Percentiles rank a stretch among this genome's conserved stretches.
Conservation (phyloP, 2,888 invertebrate genomes). For the Pollenia labialis region DNA sequence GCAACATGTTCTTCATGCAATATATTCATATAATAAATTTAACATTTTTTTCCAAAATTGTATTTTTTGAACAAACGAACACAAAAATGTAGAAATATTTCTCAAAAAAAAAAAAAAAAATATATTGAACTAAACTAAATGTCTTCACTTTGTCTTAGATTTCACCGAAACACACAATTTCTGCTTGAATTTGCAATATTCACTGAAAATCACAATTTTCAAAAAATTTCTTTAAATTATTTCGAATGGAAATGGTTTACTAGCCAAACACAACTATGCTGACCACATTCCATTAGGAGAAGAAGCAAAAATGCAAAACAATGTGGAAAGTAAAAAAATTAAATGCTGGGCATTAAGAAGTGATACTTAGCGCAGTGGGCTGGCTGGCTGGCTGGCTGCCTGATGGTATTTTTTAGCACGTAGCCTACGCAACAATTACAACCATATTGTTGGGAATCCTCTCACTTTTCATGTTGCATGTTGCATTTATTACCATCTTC, state of each 20-base stretch:
- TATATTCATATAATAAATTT: too few species aligned
- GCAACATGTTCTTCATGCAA: too few species aligned
- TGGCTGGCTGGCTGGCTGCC: constrained; percentile 26
- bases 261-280: constrained; percentile 13
- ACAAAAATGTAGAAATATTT: too few species aligned
- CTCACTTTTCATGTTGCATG: constrained; percentile 79
- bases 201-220: too few species aligned
- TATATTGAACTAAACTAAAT: too few species aligned
- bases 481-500: constrained; percentile 36
- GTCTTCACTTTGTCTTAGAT: too few species aligned
- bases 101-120: too few species aligned
- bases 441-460: constrained; percentile 80
- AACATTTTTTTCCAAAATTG: too few species aligned
- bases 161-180: too few species aligned
- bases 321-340: not conserved
- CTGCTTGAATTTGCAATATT: too few species aligned
- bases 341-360: constrained; percentile 41
- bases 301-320: not conserved
- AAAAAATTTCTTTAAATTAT: too few species aligned
- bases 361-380: constrained; percentile 50
- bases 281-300: constrained; percentile 57
- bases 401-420: constrained; percentile 37
- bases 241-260: constrained; percentile 39
- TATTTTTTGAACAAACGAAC: too few species aligned
- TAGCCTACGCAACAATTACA: constrained; percentile 61